Evolutionary conservation across 2,888 invertebrate genomes (phyloP), one percentile per base, ranked within the genome.

Genomic region (Heterodera filipjevi): DNA sequence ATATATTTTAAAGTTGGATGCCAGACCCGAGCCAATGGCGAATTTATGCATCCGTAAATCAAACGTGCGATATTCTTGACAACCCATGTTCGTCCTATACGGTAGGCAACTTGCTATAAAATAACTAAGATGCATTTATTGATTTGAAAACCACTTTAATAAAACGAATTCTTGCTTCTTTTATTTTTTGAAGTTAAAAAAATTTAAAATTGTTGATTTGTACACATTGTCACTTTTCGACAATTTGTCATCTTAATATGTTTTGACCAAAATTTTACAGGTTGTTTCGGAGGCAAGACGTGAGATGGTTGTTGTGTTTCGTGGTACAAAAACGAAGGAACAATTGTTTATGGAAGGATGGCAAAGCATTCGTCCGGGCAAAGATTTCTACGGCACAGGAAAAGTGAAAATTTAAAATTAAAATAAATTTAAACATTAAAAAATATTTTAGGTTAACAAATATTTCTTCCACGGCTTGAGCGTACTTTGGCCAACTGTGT

Each of bases 331-430:
- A 73, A 81, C 80, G 2, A 80, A 87, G 81, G 79, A 77, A 27
- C 87, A 87, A 81, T 82, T 87, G 8, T 74, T 87, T 10, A 77
- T 86, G 27, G 87, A 87, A 80, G 86, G 84, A 8, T 84, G 83
- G 83, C 82, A 85, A 16, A 82, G 86, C 10, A 71, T 84, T 5
- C 80, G 85, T 22, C 84, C 85, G 12, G 81, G 81, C 2, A 72
- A 75, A 0, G 86, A 87, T 66, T 87, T 87, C 78, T 85, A 83
- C 71, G 86, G 85, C 10, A 78, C 85, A 75, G 87, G 87, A 66
- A 76, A 82, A 32, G 87, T 85, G 33, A 19, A 68, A 32, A 68
- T 22, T 53, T 53, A 1, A 27, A 68, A 33, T 66, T 32, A 64
- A 64, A 46, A 12, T 19, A 49, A 72, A 72, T 44, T 72, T 64